These are phyloP conservation scores for Hephaestus fuliginosus DNA, from an alignment of 2,797 vertebrate genomes.

Conservation along the genomic window DNA sequence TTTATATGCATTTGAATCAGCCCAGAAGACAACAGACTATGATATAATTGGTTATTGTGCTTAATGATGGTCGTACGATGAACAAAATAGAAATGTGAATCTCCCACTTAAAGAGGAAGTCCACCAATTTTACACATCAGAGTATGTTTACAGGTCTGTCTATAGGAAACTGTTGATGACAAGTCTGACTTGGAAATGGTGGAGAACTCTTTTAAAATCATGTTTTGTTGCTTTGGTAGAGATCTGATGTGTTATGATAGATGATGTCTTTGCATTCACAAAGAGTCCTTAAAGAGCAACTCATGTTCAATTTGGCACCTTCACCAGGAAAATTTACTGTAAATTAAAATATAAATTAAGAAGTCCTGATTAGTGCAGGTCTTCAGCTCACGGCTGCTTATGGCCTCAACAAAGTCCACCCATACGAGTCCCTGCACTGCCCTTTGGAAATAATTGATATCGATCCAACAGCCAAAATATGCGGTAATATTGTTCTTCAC, in stretches of 20 bases:
- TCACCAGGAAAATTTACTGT: neutral
- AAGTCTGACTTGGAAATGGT: too few species aligned
- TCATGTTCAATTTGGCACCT: too few species aligned
- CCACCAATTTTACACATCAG: too few species aligned
- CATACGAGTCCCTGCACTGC: neutral
- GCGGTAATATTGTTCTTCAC: neutral
- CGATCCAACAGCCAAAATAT: neutral
- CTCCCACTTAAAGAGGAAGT: neutral
- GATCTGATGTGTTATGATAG: neutral
- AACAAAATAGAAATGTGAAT: neutral
- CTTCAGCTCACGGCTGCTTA: neutral
- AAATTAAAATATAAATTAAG: neutral
- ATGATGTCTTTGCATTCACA: neutral
- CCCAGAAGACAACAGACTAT: neutral
- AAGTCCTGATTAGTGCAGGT: neutral
- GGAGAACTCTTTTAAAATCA: too few species aligned
- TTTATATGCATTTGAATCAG: slow-evolving; percentile 19
- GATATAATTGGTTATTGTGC: neutral
- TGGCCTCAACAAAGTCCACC: neutral
- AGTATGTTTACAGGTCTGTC: neutral
- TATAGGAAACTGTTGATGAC: too few species aligned
- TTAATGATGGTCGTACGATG: neutral
- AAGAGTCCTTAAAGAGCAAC: neutral
- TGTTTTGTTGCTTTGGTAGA: too few species aligned
- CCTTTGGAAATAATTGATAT: neutral